Evolutionary conservation across 1,140 invertebrate genomes (phyloP).

Genomic region (Euborellia annulipes): DNA sequence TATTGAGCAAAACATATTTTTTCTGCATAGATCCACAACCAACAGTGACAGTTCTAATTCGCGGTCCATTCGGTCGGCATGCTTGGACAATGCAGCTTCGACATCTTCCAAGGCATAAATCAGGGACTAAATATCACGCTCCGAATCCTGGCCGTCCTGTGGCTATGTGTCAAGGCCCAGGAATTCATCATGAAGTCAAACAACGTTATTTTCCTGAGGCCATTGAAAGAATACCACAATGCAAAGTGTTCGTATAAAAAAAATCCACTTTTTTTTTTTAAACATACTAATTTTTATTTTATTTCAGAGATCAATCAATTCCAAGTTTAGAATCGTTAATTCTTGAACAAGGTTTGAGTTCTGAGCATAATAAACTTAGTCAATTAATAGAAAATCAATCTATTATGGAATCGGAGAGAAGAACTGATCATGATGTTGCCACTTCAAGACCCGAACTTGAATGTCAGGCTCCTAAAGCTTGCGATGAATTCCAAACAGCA

Average conservation of each 20-base stretch:
- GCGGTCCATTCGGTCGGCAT: slow-evolving; percentile 82
- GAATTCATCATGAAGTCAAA: slow-evolving; percentile 36
- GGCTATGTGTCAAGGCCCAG: slow-evolving; percentile 45
- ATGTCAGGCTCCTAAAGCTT: slow-evolving; percentile 62
- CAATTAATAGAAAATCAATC: slow-evolving; percentile 38
- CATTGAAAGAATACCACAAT: slow-evolving; percentile 60
- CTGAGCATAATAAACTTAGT: slow-evolving; percentile 35
- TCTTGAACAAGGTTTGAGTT: slow-evolving; percentile 33
- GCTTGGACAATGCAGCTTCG: slow-evolving; percentile 85
- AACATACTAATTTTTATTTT: slow-evolving; percentile 3
- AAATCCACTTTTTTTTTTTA: not conserved
- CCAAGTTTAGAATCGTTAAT: slow-evolving; percentile 58
- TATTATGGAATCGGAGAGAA: slow-evolving; percentile 28
- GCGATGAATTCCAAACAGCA: slow-evolving; percentile 86
- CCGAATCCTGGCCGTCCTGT: slow-evolving; percentile 60
- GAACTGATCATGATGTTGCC: slow-evolving; percentile 33
- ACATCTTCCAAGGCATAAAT: slow-evolving; percentile 64
- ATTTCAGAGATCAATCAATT: slow-evolving; percentile 61
- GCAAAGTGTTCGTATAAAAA: slow-evolving; percentile 50
- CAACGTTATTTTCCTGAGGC: slow-evolving; percentile 69
- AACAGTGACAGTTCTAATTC: slow-evolving; percentile 56
- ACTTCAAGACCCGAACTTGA: slow-evolving; percentile 34
- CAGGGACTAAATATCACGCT: slow-evolving; percentile 48
- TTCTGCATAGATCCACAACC: slow-evolving; percentile 33
- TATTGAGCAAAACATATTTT: too few relatives aligned